A percentile compares a stretch with the other conserved stretches of the same genome.
Conservation (phyloP, 2,797 vertebrate genomes). For the Sebastes elongatus region DNA sequence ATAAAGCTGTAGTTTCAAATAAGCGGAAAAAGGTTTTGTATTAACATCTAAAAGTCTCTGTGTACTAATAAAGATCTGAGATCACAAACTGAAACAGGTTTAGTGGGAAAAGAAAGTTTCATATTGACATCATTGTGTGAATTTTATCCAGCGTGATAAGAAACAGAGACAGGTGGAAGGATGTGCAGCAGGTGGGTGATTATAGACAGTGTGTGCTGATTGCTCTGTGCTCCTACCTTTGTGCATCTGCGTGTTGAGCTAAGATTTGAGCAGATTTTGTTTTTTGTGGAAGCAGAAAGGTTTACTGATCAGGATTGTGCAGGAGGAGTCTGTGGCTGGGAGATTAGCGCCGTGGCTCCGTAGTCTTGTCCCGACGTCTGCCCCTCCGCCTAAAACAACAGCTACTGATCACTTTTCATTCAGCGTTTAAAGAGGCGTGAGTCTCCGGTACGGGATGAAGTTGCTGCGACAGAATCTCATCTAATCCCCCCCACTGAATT, state of each 20-base stretch:
- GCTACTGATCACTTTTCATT: constrained; percentile 64
- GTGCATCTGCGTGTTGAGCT: constrained; percentile 42
- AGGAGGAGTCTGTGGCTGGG: constrained; percentile 48
- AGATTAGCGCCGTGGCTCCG: constrained; percentile 70
- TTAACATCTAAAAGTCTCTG: background rate
- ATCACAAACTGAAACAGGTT: background rate
- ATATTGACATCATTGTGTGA: background rate
- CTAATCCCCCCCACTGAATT: no score
- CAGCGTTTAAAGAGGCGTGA: background rate
- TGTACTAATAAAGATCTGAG: background rate
- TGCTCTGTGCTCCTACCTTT: constrained; percentile 74
- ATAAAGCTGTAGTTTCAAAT: background rate
- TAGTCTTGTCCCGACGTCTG: constrained; percentile 65
- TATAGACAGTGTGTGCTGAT: constrained; percentile 41
- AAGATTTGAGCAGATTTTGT: constrained; percentile 62
- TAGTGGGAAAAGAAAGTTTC: background rate
- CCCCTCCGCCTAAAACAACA: constrained; percentile 79
- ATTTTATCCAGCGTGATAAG: background rate
- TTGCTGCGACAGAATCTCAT: background rate
- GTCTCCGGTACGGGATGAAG: constrained; percentile 44
- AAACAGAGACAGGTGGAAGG: background rate
- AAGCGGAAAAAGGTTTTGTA: background rate
- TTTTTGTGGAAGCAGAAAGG: constrained; percentile 39
- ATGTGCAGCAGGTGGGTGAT: constrained; percentile 37
- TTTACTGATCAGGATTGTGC: constrained; percentile 67